These are phyloP conservation scores for Phytoseiulus persimilis DNA, from an alignment of 2,888 invertebrate species.

Conservation along the genomic window DNA sequence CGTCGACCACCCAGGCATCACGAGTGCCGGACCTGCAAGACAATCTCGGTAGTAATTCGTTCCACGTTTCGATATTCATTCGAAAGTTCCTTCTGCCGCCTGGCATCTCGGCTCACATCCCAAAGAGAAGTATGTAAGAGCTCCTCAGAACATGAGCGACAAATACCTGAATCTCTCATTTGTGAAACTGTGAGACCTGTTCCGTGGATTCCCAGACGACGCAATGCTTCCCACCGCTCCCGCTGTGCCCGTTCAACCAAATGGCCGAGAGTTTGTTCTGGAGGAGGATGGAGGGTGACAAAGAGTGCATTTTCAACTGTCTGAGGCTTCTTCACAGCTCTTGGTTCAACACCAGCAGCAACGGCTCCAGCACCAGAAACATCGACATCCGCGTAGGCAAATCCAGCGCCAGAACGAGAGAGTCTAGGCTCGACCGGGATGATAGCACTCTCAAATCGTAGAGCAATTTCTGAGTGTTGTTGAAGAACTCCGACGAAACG, in stretches of 20 bases:
- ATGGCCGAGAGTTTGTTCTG: background rate
- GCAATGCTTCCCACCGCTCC: background rate
- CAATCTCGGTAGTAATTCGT: conserved; percentile 5
- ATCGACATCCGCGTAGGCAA: background rate
- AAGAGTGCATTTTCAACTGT: conserved; percentile 5
- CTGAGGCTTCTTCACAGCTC: background rate
- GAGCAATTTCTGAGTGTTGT: background rate
- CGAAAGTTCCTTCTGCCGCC: background rate
- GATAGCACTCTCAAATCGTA: background rate
- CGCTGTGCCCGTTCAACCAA: conserved; percentile 5
- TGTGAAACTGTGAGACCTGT: conserved; percentile 5
- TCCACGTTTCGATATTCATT: background rate
- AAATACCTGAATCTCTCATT: background rate
- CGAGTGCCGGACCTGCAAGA: background rate
- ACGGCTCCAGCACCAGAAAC: background rate
- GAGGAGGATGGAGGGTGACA: background rate
- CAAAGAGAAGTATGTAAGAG: background rate
- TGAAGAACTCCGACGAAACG: background rate
- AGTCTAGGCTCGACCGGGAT: background rate
- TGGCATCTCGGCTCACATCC: background rate
- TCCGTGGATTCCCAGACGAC: background rate
- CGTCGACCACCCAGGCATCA: background rate
- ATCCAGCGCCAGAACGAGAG: background rate
- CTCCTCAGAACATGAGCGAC: background rate
- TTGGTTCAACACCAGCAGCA: background rate